phyloP scores from a whole-genome alignment of 2,888 invertebrate species.

The Cataglyphis cursor region DNA sequence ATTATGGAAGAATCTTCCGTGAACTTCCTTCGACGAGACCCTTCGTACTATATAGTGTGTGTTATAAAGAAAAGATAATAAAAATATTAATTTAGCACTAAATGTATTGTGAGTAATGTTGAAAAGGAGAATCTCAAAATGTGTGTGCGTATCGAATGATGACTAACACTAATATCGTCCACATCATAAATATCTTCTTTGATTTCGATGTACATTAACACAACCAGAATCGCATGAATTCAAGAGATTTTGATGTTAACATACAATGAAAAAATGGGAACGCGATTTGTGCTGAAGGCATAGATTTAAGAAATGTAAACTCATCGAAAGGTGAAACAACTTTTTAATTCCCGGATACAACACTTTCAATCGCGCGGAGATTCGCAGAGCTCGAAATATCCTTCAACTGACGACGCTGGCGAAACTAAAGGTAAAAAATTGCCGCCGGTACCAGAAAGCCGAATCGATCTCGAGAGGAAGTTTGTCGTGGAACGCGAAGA shows the following conservation, averaged over 20 bases:
- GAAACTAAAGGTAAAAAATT: conserved; percentile 23
- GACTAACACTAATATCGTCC: neutral
- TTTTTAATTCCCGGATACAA: neutral
- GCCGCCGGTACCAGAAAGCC: neutral
- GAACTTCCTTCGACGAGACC: neutral
- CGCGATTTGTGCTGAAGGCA: no score
- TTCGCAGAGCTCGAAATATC: neutral
- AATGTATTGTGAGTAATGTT: neutral
- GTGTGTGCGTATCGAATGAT: neutral
- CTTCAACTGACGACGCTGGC: neutral
- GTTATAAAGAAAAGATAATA: neutral
- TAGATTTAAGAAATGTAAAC: neutral
- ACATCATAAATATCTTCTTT: neutral
- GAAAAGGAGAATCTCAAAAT: neutral
- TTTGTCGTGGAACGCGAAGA: conserved; percentile 17
- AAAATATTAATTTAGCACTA: neutral
- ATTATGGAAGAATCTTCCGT: neutral
- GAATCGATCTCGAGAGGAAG: conserved; percentile 23
- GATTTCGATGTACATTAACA: neutral
- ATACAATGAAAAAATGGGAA: neutral
- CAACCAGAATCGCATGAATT: neutral
- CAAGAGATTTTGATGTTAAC: neutral
- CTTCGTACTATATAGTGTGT: neutral
- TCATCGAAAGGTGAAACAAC: neutral
- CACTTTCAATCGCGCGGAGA: neutral